phyloP scores from a whole-genome alignment of 2,888 invertebrate species.

The Lasioglossum zephyrum region DNA sequence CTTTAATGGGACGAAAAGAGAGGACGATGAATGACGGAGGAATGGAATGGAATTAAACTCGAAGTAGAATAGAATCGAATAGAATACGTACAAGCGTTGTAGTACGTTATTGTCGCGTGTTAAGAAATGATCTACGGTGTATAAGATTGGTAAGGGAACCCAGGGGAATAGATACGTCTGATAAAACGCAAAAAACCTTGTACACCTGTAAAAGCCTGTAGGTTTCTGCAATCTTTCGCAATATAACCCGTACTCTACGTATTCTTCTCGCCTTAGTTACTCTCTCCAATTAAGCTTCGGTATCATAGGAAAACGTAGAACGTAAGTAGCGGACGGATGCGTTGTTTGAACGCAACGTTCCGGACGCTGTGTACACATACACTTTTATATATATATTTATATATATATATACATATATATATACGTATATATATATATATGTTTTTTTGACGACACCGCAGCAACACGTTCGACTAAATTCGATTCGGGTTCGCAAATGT shows the following conservation, averaged over 20 bases:
- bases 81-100: neutral
- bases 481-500: conserved; percentile 26
- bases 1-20: conserved; percentile 5
- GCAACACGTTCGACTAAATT: neutral
- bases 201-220: neutral
- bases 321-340: conserved; percentile 20
- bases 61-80: neutral
- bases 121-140: neutral
- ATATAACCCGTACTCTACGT: conserved; percentile 6
- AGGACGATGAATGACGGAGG: neutral
- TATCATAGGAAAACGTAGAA: conserved; percentile 1
- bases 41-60: neutral
- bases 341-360: conserved; percentile 11
- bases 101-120: neutral
- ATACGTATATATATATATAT: conserved; percentile 3
- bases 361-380: neutral
- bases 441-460: conserved; percentile 18
- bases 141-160: neutral
- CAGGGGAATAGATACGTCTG: neutral
- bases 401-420: neutral
- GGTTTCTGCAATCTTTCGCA: neutral
- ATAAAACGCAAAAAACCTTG: neutral
- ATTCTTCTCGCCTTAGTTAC: conserved; percentile 18
- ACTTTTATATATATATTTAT: neutral
- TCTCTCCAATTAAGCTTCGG: neutral